A percentile compares a stretch with the other conserved stretches of the same genome.
These are phyloP conservation scores for Caenorhabditis latens DNA, from an alignment of 1,140 invertebrate species.

Conservation along the genomic window DNA sequence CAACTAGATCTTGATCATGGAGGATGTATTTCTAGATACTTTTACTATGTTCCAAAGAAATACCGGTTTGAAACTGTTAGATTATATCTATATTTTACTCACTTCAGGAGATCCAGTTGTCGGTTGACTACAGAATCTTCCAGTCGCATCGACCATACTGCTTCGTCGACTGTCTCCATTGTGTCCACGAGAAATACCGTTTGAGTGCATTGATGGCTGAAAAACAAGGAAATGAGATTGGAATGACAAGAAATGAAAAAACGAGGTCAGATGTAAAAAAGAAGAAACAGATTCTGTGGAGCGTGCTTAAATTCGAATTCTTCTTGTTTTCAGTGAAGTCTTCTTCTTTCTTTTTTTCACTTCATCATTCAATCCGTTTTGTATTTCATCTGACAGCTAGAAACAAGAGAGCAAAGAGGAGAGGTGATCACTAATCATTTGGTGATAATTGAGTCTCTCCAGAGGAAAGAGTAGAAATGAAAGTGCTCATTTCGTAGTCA, in stretches of 20 bases:
- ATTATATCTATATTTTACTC: background rate
- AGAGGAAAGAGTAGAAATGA: background rate
- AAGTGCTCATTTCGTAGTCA: background rate
- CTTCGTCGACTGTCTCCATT: slow-evolving; percentile 58
- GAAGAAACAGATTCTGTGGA: slow-evolving; percentile 32
- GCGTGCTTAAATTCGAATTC: slow-evolving; percentile 50
- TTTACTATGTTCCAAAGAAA: too few relatives aligned
- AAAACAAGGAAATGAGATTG: slow-evolving; percentile 12
- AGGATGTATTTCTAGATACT: too few relatives aligned
- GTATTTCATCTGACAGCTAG: background rate
- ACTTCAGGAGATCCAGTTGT: slow-evolving; percentile 56
- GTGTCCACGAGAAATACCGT: slow-evolving; percentile 33
- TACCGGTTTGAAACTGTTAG: too few relatives aligned
- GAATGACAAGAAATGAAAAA: background rate
- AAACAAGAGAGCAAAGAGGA: background rate
- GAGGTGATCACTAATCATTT: slow-evolving; percentile 1
- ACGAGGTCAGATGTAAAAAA: background rate
- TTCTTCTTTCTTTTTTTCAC: background rate
- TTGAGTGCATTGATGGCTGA: slow-evolving; percentile 58
- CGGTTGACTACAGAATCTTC: slow-evolving; percentile 58
- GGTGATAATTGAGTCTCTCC: background rate
- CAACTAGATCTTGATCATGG: too few relatives aligned
- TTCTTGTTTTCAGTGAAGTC: slow-evolving; percentile 25
- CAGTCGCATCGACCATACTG: slow-evolving; percentile 58
- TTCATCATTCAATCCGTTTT: background rate